Conservation (phyloP, 2,888 invertebrate genomes). For the Tetragnatha montana region DNA sequence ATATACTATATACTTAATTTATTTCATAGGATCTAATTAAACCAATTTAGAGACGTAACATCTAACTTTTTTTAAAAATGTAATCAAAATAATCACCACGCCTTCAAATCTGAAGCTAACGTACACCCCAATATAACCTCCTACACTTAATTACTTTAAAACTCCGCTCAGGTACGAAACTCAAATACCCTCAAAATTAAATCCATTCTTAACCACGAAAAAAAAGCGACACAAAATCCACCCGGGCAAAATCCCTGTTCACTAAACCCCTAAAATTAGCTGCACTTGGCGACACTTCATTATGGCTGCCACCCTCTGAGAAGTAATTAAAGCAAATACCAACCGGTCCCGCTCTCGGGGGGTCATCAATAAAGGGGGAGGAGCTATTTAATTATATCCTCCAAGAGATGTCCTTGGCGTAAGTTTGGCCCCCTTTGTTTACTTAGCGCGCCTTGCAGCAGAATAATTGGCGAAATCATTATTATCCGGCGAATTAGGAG, state of each 20-base stretch:
- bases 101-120: too few relatives aligned
- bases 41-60: too few relatives aligned
- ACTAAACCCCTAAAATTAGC: not conserved
- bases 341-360: not conserved
- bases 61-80: too few relatives aligned
- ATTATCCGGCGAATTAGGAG: not conserved
- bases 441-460: not conserved
- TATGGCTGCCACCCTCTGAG: not conserved
- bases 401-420: not conserved
- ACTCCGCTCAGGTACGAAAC: too few relatives aligned
- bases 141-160: too few relatives aligned
- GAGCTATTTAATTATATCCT: not conserved
- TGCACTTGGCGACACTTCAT: not conserved
- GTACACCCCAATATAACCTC: too few relatives aligned
- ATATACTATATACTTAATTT: too few relatives aligned
- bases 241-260: not conserved
- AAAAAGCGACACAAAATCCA: not conserved
- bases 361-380: not conserved
- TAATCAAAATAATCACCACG: too few relatives aligned
- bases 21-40: too few relatives aligned
- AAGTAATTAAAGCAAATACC: constrained; percentile 14
- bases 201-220: not conserved
- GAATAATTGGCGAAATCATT: constrained; percentile 8
- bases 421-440: not conserved
- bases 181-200: too few relatives aligned